Evolutionary conservation across 2,113 vertebrate species (phyloP).

Genomic region (Uria aalge): DNA sequence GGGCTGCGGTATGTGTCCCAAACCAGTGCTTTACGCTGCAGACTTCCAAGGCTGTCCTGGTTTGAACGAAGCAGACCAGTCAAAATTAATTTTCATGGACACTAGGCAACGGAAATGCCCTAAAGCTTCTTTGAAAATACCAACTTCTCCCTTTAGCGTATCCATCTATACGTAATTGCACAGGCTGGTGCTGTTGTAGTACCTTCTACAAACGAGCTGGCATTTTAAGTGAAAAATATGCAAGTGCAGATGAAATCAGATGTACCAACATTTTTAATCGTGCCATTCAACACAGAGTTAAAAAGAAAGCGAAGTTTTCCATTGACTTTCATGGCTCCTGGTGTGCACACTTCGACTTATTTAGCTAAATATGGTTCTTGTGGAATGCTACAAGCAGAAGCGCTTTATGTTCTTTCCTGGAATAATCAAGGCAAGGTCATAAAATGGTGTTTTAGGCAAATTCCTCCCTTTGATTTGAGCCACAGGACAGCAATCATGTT

Average conservation of each 20-base stretch:
- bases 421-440: not conserved
- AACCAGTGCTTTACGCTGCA: not conserved
- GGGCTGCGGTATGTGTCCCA: accelerated
- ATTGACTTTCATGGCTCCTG: not conserved
- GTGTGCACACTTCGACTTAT: not conserved
- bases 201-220: not conserved
- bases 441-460: not conserved
- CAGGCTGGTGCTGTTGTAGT: not conserved
- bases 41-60: not conserved
- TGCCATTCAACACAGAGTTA: not conserved
- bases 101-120: not conserved
- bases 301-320: not conserved
- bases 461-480: slow-evolving; percentile 21
- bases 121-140: not conserved
- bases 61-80: not conserved
- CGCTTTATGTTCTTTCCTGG: not conserved
- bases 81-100: not conserved
- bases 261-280: not conserved
- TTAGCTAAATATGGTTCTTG: not conserved
- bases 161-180: not conserved
- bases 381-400: not conserved
- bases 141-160: not conserved
- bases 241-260: not conserved
- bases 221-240: not conserved
- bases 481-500: not conserved